These are phyloP conservation scores for Sebastes minor DNA, from an alignment of 2,797 vertebrate genomes.

Conservation along the genomic window DNA sequence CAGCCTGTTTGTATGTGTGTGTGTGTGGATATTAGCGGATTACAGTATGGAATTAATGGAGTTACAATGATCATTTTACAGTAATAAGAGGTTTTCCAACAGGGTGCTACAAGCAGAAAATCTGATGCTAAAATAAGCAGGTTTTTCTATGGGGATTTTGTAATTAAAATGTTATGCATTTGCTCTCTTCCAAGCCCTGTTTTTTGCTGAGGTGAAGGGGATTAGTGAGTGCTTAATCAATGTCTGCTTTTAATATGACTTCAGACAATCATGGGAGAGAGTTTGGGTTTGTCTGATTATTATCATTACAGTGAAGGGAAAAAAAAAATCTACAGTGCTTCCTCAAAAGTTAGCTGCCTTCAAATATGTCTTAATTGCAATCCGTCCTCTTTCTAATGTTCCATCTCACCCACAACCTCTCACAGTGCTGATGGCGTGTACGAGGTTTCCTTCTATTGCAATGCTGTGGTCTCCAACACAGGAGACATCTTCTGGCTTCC, in stretches of 20 bases:
- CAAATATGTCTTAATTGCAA: neutral
- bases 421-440: slow-evolving; percentile 86
- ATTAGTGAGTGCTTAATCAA: slow-evolving; percentile 46
- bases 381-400: neutral
- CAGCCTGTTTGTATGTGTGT: neutral
- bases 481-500: slow-evolving; percentile 87
- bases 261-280: slow-evolving; percentile 1
- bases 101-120: slow-evolving; percentile 27
- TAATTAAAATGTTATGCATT: slow-evolving; percentile 38
- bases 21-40: neutral
- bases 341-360: neutral
- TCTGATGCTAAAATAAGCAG: slow-evolving; percentile 54
- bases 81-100: slow-evolving; percentile 31
- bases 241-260: slow-evolving; percentile 22
- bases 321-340: neutral
- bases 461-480: slow-evolving; percentile 82
- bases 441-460: slow-evolving; percentile 87
- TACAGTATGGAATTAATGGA: slow-evolving; percentile 1
- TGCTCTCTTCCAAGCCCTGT: neutral
- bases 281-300: neutral
- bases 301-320: neutral
- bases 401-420: neutral
- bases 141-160: slow-evolving; percentile 44
- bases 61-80: slow-evolving; percentile 16
- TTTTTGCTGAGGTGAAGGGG: slow-evolving; percentile 23